A percentile compares a stretch with the other conserved stretches of the same genome.
Evolutionary conservation across 2,888 invertebrate genomes (phyloP).

Genomic region (Ophion ventricosus): DNA sequence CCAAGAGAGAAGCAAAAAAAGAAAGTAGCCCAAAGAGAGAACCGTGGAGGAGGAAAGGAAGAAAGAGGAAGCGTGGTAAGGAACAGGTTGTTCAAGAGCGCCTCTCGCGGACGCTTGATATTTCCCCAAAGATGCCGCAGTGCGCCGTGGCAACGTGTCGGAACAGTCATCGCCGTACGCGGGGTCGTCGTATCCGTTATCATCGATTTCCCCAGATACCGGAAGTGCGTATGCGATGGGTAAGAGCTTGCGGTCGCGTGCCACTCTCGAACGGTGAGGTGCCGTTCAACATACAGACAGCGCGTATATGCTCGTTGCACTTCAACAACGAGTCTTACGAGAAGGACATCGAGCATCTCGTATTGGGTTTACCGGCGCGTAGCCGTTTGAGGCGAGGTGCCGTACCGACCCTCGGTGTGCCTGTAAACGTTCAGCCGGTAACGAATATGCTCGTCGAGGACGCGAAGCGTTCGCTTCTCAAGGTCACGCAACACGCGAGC

Average conservation of each 20-base stretch:
- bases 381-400: conserved; percentile 85
- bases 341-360: conserved; percentile 85
- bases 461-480: conserved; percentile 79
- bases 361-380: conserved; percentile 84
- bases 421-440: conserved; percentile 81
- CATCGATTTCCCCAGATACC: conserved; percentile 86
- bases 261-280: conserved; percentile 82
- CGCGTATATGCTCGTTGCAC: conserved; percentile 85
- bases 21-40: not conserved
- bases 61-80: not conserved
- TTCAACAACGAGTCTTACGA: conserved; percentile 85
- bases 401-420: conserved; percentile 83
- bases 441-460: conserved; percentile 81
- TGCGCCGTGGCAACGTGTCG: conserved; percentile 86
- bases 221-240: conserved; percentile 84
- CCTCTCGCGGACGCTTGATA: not conserved
- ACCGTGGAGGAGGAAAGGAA: not conserved
- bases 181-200: conserved; percentile 85
- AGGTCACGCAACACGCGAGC: conserved; percentile 76
- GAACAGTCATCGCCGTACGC: conserved; percentile 85
- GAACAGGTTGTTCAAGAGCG: not conserved
- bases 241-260: conserved; percentile 84
- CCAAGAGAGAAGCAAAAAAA: not conserved
- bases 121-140: conserved; percentile 84
- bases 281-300: conserved; percentile 85